phyloP scores from a whole-genome alignment of 1,140 invertebrate species.

The Lerema accius region DNA sequence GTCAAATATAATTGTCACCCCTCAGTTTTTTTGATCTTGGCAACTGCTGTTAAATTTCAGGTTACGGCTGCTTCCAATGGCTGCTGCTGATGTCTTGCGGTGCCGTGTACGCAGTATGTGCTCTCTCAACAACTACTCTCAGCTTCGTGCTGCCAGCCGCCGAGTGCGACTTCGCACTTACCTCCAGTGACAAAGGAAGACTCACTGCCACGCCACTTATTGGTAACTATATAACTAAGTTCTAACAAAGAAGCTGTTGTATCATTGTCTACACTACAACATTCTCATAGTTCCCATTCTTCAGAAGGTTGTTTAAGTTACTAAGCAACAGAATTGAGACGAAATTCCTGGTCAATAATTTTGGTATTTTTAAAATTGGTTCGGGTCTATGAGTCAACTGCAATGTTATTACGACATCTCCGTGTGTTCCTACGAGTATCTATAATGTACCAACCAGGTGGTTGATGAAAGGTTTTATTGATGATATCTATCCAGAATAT shows the following conservation, averaged over 20 bases:
- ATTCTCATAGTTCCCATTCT: neutral
- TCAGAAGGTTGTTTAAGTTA: no score
- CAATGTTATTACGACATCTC: no score
- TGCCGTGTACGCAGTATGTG: slow-evolving; percentile 87
- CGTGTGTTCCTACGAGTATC: no score
- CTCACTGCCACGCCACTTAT: slow-evolving; percentile 84
- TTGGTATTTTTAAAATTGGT: no score
- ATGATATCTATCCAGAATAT: no score
- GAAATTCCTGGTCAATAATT: no score
- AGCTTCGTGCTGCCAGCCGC: slow-evolving; percentile 86
- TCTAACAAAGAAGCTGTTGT: no score
- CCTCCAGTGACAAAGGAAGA: slow-evolving; percentile 83
- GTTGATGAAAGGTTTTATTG: no score
- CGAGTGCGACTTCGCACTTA: slow-evolving; percentile 82
- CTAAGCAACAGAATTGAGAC: no score
- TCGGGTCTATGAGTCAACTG: no score
- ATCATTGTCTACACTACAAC: neutral
- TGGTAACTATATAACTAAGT: slow-evolving; percentile 62
- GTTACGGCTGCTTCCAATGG: slow-evolving; percentile 87
- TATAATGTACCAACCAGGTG: no score
- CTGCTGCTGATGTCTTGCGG: slow-evolving; percentile 85
- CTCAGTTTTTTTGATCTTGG: neutral
- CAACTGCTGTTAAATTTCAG: slow-evolving; percentile 59
- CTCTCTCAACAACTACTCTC: slow-evolving; percentile 84
- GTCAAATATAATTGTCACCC: no score